phyloP scores from a whole-genome alignment of 2,797 vertebrate genomes.

The Pangasius sanitwongsei region DNA sequence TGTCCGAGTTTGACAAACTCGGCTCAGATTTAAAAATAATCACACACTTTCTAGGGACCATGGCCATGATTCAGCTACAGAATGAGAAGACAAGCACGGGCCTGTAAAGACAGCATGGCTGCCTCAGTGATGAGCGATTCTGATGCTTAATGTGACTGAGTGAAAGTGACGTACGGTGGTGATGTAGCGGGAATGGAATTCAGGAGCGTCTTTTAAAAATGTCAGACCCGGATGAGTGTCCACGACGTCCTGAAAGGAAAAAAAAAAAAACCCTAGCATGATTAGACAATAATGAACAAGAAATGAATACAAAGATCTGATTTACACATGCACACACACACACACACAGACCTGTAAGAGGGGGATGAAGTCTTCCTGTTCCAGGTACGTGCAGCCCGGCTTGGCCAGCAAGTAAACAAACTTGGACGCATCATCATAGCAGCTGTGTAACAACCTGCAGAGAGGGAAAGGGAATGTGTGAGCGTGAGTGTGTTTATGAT shows the following conservation, averaged over 20 bases:
- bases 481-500: neutral
- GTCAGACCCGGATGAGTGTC: constrained; percentile 96
- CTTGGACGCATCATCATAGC: constrained; percentile 91
- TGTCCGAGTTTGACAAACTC: constrained; percentile 33
- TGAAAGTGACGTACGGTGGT: constrained; percentile 84
- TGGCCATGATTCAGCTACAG: neutral
- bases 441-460: constrained; percentile 84
- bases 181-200: constrained; percentile 98
- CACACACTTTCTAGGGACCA: constrained; percentile 7
- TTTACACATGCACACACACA: neutral
- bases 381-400: constrained; percentile 84
- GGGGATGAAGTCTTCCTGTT: constrained; percentile 96
- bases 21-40: constrained; percentile 34
- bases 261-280: neutral
- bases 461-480: neutral
- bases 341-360: constrained; percentile 86
- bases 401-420: constrained; percentile 91
- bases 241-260: constrained; percentile 86
- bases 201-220: constrained; percentile 97
- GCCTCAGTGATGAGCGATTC: neutral
- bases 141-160: neutral
- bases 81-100: neutral
- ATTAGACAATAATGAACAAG: constrained; percentile 9
- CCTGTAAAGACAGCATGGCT: neutral
- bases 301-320: neutral